Percentiles rank a stretch among this genome's conserved stretches.
Conservation (phyloP, 2,797 vertebrate genomes). For the Cryptoblepharus egeriae region DNA sequence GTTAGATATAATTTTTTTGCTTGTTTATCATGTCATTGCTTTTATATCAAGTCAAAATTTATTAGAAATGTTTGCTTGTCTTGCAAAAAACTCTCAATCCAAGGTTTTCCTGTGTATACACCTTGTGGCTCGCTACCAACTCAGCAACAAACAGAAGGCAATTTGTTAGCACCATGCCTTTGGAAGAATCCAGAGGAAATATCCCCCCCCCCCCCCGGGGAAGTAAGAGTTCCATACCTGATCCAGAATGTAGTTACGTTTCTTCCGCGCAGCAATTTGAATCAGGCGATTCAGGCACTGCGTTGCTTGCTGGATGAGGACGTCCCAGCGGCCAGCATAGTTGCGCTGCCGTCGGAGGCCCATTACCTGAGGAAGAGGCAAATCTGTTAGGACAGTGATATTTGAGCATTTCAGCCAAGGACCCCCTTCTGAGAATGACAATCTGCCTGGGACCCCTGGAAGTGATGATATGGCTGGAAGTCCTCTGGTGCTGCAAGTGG, state of each 20-base stretch:
- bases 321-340: conserved; percentile 92
- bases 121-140: background rate
- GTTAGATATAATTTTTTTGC: too few relatives aligned
- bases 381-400: background rate
- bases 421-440: too few relatives aligned
- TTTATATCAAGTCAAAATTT: too few relatives aligned
- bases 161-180: background rate
- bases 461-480: too few relatives aligned
- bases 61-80: too few relatives aligned
- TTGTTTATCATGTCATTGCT: too few relatives aligned
- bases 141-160: background rate
- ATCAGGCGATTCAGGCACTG: conserved; percentile 96
- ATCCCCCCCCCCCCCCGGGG: too few relatives aligned
- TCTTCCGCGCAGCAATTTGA: conserved; percentile 94
- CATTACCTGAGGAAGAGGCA: conserved; percentile 84
- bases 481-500: too few relatives aligned
- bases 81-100: too few relatives aligned
- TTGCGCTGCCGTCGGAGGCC: conserved; percentile 92
- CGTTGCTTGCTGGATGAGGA: conserved; percentile 94
- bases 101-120: too few relatives aligned
- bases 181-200: background rate
- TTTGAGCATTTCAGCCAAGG: too few relatives aligned
- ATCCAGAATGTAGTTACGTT: conserved; percentile 95
- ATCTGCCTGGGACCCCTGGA: too few relatives aligned
- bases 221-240: conserved; percentile 78